Base-by-base conservation (phyloP, 2,888 invertebrate species). In the Chamaedrilus cognettii region DNA sequence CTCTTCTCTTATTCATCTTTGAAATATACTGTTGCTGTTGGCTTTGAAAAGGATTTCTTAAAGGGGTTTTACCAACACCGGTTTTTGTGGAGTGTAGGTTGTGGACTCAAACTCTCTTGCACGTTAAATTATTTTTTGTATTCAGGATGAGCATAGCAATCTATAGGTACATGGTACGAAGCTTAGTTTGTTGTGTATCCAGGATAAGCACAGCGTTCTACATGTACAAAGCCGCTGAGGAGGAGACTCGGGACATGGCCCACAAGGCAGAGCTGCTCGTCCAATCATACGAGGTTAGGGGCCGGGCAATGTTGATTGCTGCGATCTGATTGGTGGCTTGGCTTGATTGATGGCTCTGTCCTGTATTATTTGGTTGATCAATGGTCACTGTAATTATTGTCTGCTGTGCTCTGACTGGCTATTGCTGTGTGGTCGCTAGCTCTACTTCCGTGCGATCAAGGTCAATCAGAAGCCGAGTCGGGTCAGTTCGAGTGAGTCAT, bases 391-490 rank as follows among this genome's bases (percentile, higher is more conserved):
- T 32, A 59, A 15, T 59, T 5, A 15, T 42, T 33, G 31, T 31
- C 15, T 35, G 26, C 34, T 60, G 15, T 60, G 7, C 32, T 30
- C n/a, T n/a, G n/a, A n/a, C n/a, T n/a, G n/a, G n/a, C n/a, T n/a
- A n/a, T n/a, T n/a, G 30, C 52, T 62, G 15, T 7, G 7, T 60
- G 7, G 42, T 30, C 50, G 72, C 26, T 76, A 80, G 80, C 62
- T 82, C 19, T 81, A 79, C 70, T 73, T 75, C 55, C 62, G 72
- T 31, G 79, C 79, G 1, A 72, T 80, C 1, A 71, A 75, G 30
- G 58, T 68, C 1, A 67, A 77, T 34, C 64, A 66, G 61, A 33
- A 42, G 33, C 63, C 64, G 26, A 64, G 69, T 30, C 23, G 63
- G 42, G 52, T 71, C 57, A 52, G 56, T 65, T 26, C n/a, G 2